Evolutionary conservation across 2,888 invertebrate genomes (phyloP).

Genomic region (Nymphalis polychloros): DNA sequence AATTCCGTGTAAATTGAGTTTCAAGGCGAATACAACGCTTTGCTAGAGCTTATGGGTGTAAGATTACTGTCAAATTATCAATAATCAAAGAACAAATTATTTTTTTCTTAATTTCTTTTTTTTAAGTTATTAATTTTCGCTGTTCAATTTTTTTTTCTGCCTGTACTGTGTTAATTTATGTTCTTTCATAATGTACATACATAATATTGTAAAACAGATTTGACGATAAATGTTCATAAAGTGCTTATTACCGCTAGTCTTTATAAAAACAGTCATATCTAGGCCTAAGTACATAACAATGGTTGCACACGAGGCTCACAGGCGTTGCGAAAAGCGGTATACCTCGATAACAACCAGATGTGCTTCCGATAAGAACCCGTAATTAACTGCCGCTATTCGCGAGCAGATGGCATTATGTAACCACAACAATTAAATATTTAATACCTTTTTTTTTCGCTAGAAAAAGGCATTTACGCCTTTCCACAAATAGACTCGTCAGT

Average conservation of each 20-base stretch:
- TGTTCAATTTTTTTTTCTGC: too few species aligned
- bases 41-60: too few species aligned
- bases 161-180: too few species aligned
- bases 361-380: slow-evolving; percentile 43
- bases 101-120: too few species aligned
- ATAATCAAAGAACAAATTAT: too few species aligned
- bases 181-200: neutral
- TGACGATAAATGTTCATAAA: neutral
- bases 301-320: slow-evolving; percentile 37
- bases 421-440: neutral
- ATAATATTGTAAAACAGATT: neutral
- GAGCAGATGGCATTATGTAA: slow-evolving; percentile 57
- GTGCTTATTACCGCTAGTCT: slow-evolving; percentile 1
- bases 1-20: too few species aligned
- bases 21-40: too few species aligned
- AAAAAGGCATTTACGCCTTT: too few species aligned
- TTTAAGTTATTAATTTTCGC: too few species aligned
- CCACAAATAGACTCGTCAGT: too few species aligned
- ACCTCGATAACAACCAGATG: slow-evolving; percentile 43
- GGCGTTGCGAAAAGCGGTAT: slow-evolving; percentile 41
- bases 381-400: slow-evolving; percentile 51
- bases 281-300: slow-evolving; percentile 28
- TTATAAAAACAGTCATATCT: slow-evolving; percentile 11
- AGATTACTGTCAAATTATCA: too few species aligned
- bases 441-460: too few species aligned